Evolutionary conservation across 2,888 invertebrate genomes (phyloP).

Genomic region (Harpagoxenus sublaevis): DNA sequence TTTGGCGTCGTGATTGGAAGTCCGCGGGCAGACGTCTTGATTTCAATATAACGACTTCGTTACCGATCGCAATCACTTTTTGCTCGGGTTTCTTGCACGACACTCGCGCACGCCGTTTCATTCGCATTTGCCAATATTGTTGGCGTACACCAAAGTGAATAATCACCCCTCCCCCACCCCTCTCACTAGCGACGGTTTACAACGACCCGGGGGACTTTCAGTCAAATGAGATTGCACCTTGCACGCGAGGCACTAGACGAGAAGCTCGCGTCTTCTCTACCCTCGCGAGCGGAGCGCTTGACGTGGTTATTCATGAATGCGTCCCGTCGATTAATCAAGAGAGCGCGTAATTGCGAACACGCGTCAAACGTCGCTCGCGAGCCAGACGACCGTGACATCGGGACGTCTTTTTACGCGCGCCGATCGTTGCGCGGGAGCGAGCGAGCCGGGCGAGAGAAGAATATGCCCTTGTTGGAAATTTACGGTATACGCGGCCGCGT

Average conservation of each 20-base stretch:
- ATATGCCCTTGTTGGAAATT: background rate
- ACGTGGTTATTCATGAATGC: slow-evolving; percentile 40
- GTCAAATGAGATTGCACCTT: slow-evolving; percentile 34
- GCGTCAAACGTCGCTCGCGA: slow-evolving; percentile 45
- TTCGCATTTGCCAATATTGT: slow-evolving; percentile 12
- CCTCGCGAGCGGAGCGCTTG: slow-evolving; percentile 4
- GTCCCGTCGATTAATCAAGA: slow-evolving; percentile 44
- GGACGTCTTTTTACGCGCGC: background rate
- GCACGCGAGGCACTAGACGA: slow-evolving; percentile 40
- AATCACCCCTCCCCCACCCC: background rate
- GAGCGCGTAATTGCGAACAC: slow-evolving; percentile 51
- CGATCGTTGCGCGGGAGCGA: background rate
- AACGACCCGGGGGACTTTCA: slow-evolving; percentile 15
- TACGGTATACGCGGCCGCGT: background rate
- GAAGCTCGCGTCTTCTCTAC: background rate
- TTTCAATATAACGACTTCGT: slow-evolving; percentile 57
- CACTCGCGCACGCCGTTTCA: background rate
- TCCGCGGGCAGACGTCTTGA: slow-evolving; percentile 50
- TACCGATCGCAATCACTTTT: slow-evolving; percentile 56
- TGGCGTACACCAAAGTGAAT: slow-evolving; percentile 21
- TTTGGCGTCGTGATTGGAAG: slow-evolving; percentile 34
- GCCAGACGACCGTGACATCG: slow-evolving; percentile 28
- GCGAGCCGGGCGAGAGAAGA: background rate
- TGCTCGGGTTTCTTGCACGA: slow-evolving; percentile 34
- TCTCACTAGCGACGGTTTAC: slow-evolving; percentile 22